phyloP scores from a whole-genome alignment of 2,888 invertebrate genomes.

The Pachliopta kotzebuea region DNA sequence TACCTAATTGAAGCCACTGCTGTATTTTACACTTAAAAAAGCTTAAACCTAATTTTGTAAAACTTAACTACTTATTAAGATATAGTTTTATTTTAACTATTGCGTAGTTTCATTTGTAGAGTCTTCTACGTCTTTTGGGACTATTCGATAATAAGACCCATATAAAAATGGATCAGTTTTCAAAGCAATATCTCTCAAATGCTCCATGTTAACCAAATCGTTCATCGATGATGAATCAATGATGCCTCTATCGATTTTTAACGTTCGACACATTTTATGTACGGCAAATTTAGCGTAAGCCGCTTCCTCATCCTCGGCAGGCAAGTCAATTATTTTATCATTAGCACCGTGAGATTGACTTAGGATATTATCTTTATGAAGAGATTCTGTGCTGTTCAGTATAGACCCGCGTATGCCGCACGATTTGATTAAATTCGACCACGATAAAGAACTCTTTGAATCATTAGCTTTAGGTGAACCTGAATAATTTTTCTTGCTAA shows the following conservation, averaged over 20 bases:
- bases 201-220: conserved; percentile 44
- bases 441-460: conserved; percentile 46
- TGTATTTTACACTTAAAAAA: not conserved
- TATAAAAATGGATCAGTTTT: conserved; percentile 43
- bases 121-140: conserved; percentile 50
- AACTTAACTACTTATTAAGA: not conserved
- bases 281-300: conserved; percentile 62
- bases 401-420: conserved; percentile 49
- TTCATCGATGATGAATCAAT: conserved; percentile 66
- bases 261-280: conserved; percentile 59
- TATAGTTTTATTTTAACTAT: conserved; percentile 26
- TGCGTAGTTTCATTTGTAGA: conserved; percentile 51
- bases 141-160: conserved; percentile 56
- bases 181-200: conserved; percentile 34
- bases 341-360: conserved; percentile 49
- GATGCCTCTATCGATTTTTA: conserved; percentile 51
- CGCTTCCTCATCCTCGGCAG: conserved; percentile 45
- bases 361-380: conserved; percentile 48
- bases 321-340: conserved; percentile 44
- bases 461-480: conserved; percentile 34
- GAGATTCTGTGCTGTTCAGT: conserved; percentile 44
- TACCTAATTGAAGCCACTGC: conserved; percentile 27
- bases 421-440: conserved; percentile 60
- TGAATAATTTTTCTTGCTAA: conserved; percentile 29
- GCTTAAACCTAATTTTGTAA: conserved; percentile 10